Conservation (phyloP, 1,140 invertebrate genomes). For the Medauroidea extradentata region DNA sequence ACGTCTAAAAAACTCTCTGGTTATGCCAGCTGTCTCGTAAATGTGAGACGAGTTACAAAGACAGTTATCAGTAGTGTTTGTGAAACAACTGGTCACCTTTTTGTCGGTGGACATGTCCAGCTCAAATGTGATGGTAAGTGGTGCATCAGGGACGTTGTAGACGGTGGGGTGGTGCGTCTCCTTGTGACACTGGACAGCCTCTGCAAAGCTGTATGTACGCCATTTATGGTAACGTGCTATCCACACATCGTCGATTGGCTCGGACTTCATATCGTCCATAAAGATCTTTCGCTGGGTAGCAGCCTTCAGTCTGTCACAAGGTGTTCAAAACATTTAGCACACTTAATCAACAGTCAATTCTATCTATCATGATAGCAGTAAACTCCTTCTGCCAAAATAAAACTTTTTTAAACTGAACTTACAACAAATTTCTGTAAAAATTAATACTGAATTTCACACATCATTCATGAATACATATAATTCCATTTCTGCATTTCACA, state of each 20-base stretch:
- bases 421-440: too few relatives aligned
- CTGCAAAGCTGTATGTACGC: slow-evolving; percentile 59
- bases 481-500: too few relatives aligned
- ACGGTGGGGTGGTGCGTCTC: slow-evolving; percentile 74
- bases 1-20: background rate
- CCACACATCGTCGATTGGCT: slow-evolving; percentile 64
- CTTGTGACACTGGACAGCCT: slow-evolving; percentile 67
- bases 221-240: slow-evolving; percentile 53
- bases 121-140: slow-evolving; percentile 61
- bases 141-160: slow-evolving; percentile 62
- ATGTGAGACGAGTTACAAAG: background rate
- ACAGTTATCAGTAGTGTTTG: background rate
- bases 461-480: too few relatives aligned
- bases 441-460: too few relatives aligned
- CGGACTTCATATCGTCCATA: slow-evolving; percentile 51
- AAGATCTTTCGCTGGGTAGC: too few relatives aligned
- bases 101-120: slow-evolving; percentile 64
- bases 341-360: too few relatives aligned
- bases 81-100: slow-evolving; percentile 30
- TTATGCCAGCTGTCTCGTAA: too few relatives aligned
- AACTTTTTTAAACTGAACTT: too few relatives aligned
- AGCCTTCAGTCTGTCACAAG: background rate
- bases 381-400: too few relatives aligned
- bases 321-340: too few relatives aligned
- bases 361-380: too few relatives aligned